phyloP scores from a whole-genome alignment of 2,888 invertebrate genomes.

The Pollenia angustigena region DNA sequence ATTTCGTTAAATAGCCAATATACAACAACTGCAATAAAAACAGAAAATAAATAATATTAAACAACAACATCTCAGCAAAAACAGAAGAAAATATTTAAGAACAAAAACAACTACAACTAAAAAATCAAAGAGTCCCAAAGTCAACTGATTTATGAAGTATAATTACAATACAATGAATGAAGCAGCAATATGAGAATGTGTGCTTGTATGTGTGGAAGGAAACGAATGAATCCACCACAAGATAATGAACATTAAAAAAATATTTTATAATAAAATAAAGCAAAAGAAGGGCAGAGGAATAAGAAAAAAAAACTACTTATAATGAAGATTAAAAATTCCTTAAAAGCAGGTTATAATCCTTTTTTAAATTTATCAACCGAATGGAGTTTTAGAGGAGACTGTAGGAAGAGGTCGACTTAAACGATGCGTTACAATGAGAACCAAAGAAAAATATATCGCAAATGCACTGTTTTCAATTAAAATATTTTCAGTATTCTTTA shows the following conservation, averaged over 20 bases:
- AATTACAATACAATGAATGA: conserved; percentile 73
- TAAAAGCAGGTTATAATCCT: conserved; percentile 72
- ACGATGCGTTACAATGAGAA: not conserved
- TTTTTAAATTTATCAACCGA: conserved; percentile 63
- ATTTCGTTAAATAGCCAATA: conserved; percentile 65
- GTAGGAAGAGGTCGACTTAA: not conserved
- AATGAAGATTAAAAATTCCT: conserved; percentile 73
- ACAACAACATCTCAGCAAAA: conserved; percentile 33
- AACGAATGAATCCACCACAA: not conserved
- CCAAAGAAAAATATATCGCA: not conserved
- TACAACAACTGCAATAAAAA: conserved; percentile 63
- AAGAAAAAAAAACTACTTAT: conserved; percentile 72
- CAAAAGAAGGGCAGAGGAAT: conserved; percentile 33
- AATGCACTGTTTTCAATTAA: not conserved
- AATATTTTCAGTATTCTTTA: no score
- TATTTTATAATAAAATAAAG: conserved; percentile 62
- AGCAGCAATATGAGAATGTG: conserved; percentile 33
- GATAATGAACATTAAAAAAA: conserved; percentile 38
- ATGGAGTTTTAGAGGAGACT: not conserved
- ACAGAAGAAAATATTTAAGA: conserved; percentile 4
- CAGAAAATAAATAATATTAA: conserved; percentile 63
- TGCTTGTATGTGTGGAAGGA: no score
- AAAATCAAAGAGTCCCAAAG: conserved; percentile 72
- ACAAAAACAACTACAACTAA: conserved; percentile 41
- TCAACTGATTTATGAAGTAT: conserved; percentile 74